These are phyloP conservation scores for Nothoprocta pentlandii DNA, from an alignment of 2,113 vertebrate genomes.

Conservation along the genomic window DNA sequence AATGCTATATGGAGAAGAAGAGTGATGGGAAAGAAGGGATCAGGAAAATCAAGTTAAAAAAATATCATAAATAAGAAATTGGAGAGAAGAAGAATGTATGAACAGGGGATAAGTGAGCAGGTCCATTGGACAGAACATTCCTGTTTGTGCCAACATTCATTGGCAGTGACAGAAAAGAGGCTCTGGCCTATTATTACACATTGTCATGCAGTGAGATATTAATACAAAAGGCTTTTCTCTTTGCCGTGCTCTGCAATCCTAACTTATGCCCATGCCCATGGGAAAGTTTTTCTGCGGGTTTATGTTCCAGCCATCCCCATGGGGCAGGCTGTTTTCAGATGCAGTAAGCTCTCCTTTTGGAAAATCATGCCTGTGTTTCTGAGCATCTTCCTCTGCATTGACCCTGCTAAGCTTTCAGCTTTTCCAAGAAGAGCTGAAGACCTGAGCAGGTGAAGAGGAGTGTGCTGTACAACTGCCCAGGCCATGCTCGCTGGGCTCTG, in stretches of 20 bases:
- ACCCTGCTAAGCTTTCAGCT: background rate
- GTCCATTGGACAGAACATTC: constrained; percentile 3
- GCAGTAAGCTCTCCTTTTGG: background rate
- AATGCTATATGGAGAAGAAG: background rate
- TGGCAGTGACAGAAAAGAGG: constrained; percentile 11
- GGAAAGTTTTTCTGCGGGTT: background rate
- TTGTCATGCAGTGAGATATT: constrained; percentile 1
- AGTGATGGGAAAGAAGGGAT: background rate
- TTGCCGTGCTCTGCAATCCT: background rate
- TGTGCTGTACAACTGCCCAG: background rate
- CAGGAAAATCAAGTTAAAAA: background rate
- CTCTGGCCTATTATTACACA: constrained; percentile 16
- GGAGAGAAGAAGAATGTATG: background rate
- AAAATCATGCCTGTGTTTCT: background rate
- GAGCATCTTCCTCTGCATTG: background rate
- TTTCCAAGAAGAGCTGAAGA: background rate
- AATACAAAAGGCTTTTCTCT: constrained; percentile 7
- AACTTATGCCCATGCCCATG: background rate
- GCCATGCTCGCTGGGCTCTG: background rate
- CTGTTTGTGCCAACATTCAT: constrained; percentile 14
- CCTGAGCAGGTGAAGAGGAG: background rate
- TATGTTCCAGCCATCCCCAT: background rate
- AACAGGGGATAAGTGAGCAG: constrained; percentile 18
- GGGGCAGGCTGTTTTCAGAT: background rate
- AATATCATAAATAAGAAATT: background rate